phyloP scores from a whole-genome alignment of 2,113 vertebrate genomes.

The Rattus norvegicus region DNA sequence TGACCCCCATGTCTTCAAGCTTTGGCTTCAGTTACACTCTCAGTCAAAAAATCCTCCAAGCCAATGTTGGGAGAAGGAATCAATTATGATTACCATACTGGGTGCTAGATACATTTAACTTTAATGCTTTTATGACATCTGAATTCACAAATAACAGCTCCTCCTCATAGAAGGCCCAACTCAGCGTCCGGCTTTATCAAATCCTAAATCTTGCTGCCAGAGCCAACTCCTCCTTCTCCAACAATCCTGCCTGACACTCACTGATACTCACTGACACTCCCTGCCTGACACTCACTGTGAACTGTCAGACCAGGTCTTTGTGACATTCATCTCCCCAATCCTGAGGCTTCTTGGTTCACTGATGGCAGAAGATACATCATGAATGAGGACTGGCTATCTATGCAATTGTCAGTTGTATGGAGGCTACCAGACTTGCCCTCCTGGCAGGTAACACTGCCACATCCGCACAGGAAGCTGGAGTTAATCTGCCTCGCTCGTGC shows the following conservation, averaged over 20 bases:
- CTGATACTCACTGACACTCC: too few relatives aligned
- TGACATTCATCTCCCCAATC: not conserved
- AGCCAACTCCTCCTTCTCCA: not conserved
- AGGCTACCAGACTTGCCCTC: not conserved
- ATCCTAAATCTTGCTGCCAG: not conserved
- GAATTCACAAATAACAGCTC: not conserved
- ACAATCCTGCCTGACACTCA: not conserved
- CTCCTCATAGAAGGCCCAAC: not conserved
- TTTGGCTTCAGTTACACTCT: not conserved
- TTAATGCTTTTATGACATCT: not conserved
- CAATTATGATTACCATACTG: not conserved
- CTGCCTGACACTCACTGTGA: not conserved
- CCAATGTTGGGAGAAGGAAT: not conserved
- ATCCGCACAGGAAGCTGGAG: not conserved
- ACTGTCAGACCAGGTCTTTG: not conserved
- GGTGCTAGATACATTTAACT: not conserved
- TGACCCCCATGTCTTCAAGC: not conserved
- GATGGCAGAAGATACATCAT: not conserved
- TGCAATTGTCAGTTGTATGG: not conserved
- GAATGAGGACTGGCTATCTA: not conserved
- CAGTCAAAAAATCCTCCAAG: not conserved
- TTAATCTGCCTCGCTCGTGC: not conserved
- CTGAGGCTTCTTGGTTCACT: not conserved
- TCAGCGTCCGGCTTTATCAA: not conserved
- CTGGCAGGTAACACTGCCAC: not conserved